phyloP scores from a whole-genome alignment of 2,888 invertebrate species.

The Drosophila longiperda region DNA sequence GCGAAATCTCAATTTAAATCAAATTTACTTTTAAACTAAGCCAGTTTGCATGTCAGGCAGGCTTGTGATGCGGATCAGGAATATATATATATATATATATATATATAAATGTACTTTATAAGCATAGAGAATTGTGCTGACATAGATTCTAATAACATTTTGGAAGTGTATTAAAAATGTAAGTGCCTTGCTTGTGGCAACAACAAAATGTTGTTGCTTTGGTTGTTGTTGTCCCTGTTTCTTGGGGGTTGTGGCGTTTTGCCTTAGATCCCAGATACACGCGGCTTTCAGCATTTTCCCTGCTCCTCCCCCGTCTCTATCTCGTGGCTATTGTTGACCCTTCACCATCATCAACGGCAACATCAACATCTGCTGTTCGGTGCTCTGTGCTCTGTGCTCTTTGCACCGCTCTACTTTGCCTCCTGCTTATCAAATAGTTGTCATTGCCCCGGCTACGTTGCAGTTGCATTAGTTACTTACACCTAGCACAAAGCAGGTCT shows the following conservation, averaged over 20 bases:
- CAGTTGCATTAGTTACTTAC: conserved; percentile 16
- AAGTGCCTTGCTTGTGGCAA: conserved; percentile 49
- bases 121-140: not conserved
- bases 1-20: not conserved
- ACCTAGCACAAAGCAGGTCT: not conserved
- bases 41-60: not conserved
- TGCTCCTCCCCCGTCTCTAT: not conserved
- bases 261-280: conserved; percentile 34
- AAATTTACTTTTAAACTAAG: not conserved
- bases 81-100: not conserved
- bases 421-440: conserved; percentile 34
- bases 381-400: conserved; percentile 3
- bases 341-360: conserved; percentile 7
- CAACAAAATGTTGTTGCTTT: conserved; percentile 27
- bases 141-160: not conserved
- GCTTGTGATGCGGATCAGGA: not conserved
- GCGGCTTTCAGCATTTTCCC: conserved; percentile 13
- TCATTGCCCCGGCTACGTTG: conserved; percentile 25
- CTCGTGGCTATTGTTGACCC: conserved; percentile 24
- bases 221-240: conserved; percentile 14
- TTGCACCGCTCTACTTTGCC: conserved; percentile 6
- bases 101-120: not conserved
- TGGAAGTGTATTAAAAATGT: conserved; percentile 34
- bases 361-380: conserved; percentile 18
- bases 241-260: conserved; percentile 24